Evolutionary conservation across 2,888 invertebrate genomes (phyloP).

Genomic region (Dolomedes plantarius): DNA sequence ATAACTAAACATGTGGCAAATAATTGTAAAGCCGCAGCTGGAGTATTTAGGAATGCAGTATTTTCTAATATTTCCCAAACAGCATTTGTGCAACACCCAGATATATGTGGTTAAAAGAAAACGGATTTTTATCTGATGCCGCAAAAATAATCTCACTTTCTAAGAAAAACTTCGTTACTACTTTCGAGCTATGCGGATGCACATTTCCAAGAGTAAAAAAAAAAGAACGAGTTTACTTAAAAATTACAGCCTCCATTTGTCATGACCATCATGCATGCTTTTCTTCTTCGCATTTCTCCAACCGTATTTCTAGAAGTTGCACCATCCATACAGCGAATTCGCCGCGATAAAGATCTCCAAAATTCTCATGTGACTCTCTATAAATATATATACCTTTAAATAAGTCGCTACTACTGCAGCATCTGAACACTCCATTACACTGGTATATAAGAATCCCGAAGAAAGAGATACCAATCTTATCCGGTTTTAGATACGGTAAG

Average conservation of each 20-base stretch:
- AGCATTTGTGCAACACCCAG: too few species aligned
- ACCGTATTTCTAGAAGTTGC: background rate
- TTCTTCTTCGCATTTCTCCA: background rate
- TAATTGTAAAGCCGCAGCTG: too few species aligned
- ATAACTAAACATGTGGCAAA: too few species aligned
- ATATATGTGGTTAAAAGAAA: too few species aligned
- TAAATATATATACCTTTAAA: slow-evolving; percentile 18
- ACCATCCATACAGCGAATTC: background rate
- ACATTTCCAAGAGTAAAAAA: background rate
- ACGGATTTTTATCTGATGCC: too few species aligned
- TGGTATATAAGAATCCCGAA: background rate
- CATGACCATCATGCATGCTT: too few species aligned
- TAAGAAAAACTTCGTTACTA: too few species aligned
- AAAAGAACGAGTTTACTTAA: background rate
- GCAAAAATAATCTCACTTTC: too few species aligned
- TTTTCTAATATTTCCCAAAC: too few species aligned
- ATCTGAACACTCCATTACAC: slow-evolving; percentile 26
- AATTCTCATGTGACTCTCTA: background rate
- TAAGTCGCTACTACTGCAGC: slow-evolving; percentile 26
- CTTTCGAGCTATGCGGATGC: too few species aligned
- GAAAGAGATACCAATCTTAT: slow-evolving; percentile 44
- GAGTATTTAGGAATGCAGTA: too few species aligned
- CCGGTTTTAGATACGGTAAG: slow-evolving; percentile 33
- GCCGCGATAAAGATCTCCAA: background rate
- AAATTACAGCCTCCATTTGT: too few species aligned